Evolutionary conservation across 2,113 vertebrate species (phyloP).

Genomic region (Formicarius rufipectus): DNA sequence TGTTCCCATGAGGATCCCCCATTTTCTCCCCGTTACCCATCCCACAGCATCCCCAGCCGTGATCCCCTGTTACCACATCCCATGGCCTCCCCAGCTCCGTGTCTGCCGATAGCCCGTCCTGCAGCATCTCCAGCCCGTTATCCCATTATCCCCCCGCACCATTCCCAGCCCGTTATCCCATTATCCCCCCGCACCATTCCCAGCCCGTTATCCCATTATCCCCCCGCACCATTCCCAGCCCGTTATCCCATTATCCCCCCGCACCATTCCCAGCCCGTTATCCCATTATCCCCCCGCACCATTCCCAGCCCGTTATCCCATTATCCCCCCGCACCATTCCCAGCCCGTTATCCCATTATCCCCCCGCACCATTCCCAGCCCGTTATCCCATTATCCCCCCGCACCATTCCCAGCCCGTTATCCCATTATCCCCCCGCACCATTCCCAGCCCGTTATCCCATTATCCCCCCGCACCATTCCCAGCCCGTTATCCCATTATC

Average conservation of each 20-base stretch:
- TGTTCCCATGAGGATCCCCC: background rate
- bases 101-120: too few species aligned
- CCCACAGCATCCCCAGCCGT: background rate
- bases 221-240: background rate
- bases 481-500: background rate
- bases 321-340: too few species aligned
- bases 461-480: background rate
- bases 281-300: background rate
- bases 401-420: too few species aligned
- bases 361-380: too few species aligned
- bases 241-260: background rate
- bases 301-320: too few species aligned
- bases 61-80: background rate
- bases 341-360: too few species aligned
- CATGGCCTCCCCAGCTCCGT: too few species aligned
- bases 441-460: background rate
- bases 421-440: too few species aligned
- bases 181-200: background rate
- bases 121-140: background rate
- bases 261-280: background rate
- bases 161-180: too few species aligned
- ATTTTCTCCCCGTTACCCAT: background rate
- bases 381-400: background rate
- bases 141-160: background rate
- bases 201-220: background rate